Base-by-base conservation (phyloP, 30 jellyfish, hydroid and myxozoan genomes). In the Pseudorhiza aurosa region DNA sequence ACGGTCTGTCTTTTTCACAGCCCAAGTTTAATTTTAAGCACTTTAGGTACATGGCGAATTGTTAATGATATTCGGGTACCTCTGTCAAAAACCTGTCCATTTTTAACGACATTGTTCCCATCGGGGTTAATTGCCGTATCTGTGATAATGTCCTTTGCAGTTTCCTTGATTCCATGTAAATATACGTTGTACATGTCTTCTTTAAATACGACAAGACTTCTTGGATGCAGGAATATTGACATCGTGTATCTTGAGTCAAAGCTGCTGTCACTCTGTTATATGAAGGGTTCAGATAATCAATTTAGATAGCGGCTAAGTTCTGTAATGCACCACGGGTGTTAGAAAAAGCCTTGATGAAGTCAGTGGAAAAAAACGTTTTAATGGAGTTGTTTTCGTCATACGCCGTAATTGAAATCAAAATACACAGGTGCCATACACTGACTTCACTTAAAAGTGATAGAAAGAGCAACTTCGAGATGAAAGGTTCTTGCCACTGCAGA, bases 151-250 rank as follows among this genome's bases (percentile, higher is more conserved):
- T 89, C 97, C 24, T 44, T 49, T 7, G 43, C 33, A 2, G 58
- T 29, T 46, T 89, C 96, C 75, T 89, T 57, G 32, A 89, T 89
- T 0, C 97, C 97, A 68, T 89, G 97, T 77, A 82, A n/a, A 58
- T 82, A 89, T 2, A 32, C 19, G 18, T 75, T 50, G 58, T 89
- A 89, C 96, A 89, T 75, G 24, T 83, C 91, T 27, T 89, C 93
- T 56, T 83, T 82, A 77, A 89, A 83, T 1, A 87, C 65, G 8
- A 89, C 97, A 10, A 89, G 83, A 63, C 97, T 89, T 56, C 96
- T 64, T 31, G 88, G 87, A 14, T 89, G 96, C 58, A 89, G 81
- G 2, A 89, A 75, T 29, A 89, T 55, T 14, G 97, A 89, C 74
- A 79, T 79, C 70, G 82, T 65, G 82, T 89, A 73, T 22, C 93